Evolutionary conservation across 2,797 vertebrate genomes (phyloP), one percentile per base, ranked within the genome.

Genomic region (Melanotaenia boesemani): DNA sequence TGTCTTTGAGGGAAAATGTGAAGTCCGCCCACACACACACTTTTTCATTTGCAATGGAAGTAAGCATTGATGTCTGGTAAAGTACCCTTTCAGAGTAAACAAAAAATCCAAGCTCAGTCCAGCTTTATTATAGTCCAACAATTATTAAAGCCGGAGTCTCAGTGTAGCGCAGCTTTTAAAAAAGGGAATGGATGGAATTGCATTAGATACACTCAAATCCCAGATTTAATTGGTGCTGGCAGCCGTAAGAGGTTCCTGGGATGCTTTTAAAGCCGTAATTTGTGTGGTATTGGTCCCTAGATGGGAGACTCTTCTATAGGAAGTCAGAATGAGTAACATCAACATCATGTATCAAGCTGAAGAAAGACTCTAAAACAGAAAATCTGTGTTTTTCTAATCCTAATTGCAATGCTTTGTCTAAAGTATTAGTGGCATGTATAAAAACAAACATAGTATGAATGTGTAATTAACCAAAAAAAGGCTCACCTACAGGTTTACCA

Each of bases 211-310:
- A 80, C 74, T 86, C 28, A 81, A 77, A 86, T 84, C 66, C 1
- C 13, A 57, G 72, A 82, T 87, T 80, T 86, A 89, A 90, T 87
- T 86, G 79, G 82, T 81, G 61, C 70, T 80, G 82, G 76, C 79
- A 87, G 79, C 79, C 61, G 55, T 72, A 66, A 72, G 56, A 75
- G 58, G 67, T 79, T 80, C 67, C 52, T 75, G 56, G 55, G 77
- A 81, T 64, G 61, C 70, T 86, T 86, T 87, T 55, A 82, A 87
- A 89, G 57, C 56, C 3, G 3, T 76, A 34, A 81, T 86, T 71
- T 84, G 62, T 60, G 56, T 69, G 73, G 81, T 72, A 55, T 30
- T 81, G 67, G 76, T 79, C 72, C 41, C 22, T 15, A 48, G 76
- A 70, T 82, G 77, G 70, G 63, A 77, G 67, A 58, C 64, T 64